These are phyloP conservation scores for Harpagoxenus sublaevis DNA, from an alignment of 2,888 invertebrate species.

Conservation along the genomic window DNA sequence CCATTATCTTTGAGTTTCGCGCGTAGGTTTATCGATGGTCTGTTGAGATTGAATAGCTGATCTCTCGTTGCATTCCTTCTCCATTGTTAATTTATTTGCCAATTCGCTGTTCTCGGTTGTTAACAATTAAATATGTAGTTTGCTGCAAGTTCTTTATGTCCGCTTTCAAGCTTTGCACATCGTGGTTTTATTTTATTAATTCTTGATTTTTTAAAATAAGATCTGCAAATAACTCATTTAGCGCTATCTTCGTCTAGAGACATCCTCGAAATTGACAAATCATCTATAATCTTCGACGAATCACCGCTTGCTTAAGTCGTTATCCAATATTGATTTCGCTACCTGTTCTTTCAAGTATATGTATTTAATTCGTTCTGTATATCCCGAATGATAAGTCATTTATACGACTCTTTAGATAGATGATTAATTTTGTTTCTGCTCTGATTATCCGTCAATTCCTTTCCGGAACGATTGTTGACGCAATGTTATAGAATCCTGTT, in stretches of 20 bases:
- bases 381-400: conserved; percentile 37
- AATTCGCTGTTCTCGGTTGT: conserved; percentile 81
- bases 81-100: conserved; percentile 74
- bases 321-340: conserved; percentile 24
- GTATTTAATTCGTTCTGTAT: conserved; percentile 40
- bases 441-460: not conserved
- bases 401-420: conserved; percentile 21
- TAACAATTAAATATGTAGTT: conserved; percentile 75
- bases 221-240: conserved; percentile 68
- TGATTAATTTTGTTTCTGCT: not conserved
- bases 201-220: conserved; percentile 78
- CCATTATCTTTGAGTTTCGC: conserved; percentile 70
- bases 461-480: not conserved
- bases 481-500: not conserved
- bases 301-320: conserved; percentile 46
- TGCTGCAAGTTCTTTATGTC: conserved; percentile 78
- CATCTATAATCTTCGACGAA: conserved; percentile 8
- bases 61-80: conserved; percentile 71
- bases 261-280: conserved; percentile 7
- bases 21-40: conserved; percentile 72
- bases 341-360: conserved; percentile 4
- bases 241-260: conserved; percentile 68
- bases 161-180: conserved; percentile 77
- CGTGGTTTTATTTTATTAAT: conserved; percentile 79
- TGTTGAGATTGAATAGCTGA: conserved; percentile 68